Conservation (phyloP, 2,888 invertebrate species). For the Cabera pusaria region DNA sequence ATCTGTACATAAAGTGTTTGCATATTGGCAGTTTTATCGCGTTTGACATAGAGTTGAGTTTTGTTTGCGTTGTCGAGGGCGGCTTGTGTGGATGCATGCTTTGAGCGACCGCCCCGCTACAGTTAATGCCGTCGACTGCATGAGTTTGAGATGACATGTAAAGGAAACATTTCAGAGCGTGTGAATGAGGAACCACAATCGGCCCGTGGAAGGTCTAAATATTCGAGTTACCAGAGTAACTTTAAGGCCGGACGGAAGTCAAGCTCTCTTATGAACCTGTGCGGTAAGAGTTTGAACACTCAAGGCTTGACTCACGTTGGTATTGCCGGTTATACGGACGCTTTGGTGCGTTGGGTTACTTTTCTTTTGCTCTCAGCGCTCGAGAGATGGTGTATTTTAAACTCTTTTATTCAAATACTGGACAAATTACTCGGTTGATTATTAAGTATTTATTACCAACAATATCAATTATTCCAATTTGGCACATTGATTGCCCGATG, state of each 20-base stretch:
- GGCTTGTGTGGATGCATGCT: slow-evolving; percentile 66
- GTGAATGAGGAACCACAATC: slow-evolving; percentile 91
- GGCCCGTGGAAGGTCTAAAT: slow-evolving; percentile 92
- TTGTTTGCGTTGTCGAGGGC: slow-evolving; percentile 59
- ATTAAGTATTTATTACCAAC: no score
- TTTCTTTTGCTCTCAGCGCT: slow-evolving; percentile 58
- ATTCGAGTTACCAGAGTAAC: slow-evolving; percentile 92
- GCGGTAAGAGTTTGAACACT: slow-evolving; percentile 90
- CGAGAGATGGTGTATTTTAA: slow-evolving; percentile 29
- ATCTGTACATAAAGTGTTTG: slow-evolving; percentile 42
- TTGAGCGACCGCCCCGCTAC: slow-evolving; percentile 23
- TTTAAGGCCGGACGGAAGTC: slow-evolving; percentile 95
- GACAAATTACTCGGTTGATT: no score
- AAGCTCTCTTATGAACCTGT: slow-evolving; percentile 97
- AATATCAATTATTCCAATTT: no score
- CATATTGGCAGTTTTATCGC: slow-evolving; percentile 44
- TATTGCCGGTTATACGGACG: slow-evolving; percentile 53
- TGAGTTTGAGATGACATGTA: slow-evolving; percentile 62
- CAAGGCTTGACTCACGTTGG: slow-evolving; percentile 69
- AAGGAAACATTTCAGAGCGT: slow-evolving; percentile 90
- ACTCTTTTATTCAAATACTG: no score
- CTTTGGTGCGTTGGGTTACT: slow-evolving; percentile 73
- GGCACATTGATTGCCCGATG: no score
- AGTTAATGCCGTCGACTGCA: slow-evolving; percentile 45
- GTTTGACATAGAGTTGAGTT: slow-evolving; percentile 51